phyloP scores from a whole-genome alignment of 2,113 vertebrate species.

The Carassius carassius region DNA sequence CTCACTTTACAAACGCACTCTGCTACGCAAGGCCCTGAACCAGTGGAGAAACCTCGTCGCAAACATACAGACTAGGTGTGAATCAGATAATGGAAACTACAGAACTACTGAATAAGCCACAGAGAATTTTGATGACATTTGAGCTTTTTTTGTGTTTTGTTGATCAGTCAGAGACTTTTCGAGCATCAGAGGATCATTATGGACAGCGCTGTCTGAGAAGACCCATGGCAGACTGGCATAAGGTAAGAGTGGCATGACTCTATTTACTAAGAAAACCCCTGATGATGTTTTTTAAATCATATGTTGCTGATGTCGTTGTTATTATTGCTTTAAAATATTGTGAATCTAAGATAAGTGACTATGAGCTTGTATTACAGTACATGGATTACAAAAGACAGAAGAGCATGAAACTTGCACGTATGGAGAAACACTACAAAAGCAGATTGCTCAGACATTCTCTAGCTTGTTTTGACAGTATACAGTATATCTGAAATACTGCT shows the following conservation, averaged over 20 bases:
- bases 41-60: constrained; percentile 76
- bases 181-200: constrained; percentile 61
- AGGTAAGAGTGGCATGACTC: constrained; percentile 59
- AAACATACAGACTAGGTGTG: constrained; percentile 63
- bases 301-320: constrained; percentile 15
- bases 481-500: neutral
- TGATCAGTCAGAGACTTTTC: constrained; percentile 64
- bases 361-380: constrained; percentile 64
- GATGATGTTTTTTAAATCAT: neutral
- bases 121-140: neutral
- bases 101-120: neutral
- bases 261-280: neutral
- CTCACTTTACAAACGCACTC: constrained; percentile 52
- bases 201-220: constrained; percentile 56
- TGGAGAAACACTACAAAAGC: constrained; percentile 60
- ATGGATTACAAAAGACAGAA: constrained; percentile 65
- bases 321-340: neutral
- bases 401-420: constrained; percentile 53
- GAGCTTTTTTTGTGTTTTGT: constrained; percentile 8
- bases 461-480: neutral
- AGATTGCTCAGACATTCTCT: constrained; percentile 62
- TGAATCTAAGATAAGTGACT: constrained; percentile 55
- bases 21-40: constrained; percentile 70
- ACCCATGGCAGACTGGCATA: constrained; percentile 69
- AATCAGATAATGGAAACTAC: neutral